Evolutionary conservation across 2,797 vertebrate species (phyloP), one percentile per base, ranked within the genome.

Genomic region (Poecilia velifera): DNA sequence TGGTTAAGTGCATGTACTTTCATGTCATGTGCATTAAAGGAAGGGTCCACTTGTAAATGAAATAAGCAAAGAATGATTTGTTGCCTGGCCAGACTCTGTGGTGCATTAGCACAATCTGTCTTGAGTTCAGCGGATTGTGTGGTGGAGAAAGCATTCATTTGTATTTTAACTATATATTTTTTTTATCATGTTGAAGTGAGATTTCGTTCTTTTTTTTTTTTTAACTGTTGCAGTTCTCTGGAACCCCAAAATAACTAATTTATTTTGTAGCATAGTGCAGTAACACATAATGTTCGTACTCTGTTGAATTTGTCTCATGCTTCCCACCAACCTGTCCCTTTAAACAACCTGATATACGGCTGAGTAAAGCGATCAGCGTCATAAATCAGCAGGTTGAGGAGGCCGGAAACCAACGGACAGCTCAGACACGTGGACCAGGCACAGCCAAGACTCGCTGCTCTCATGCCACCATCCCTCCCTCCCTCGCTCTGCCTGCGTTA

Each of bases 381-480:
- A 88, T 91, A 92, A 92, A 92, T 93, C 89, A 91, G 81, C 80
- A 74, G 72, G 68, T 62, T 66, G 76, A 81, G 86, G 85, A 81
- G 82, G 80, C 85, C 74, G 74, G 88, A 93, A 90, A 90, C 80
- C 82, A 78, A 88, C 90, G 79, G 90, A 91, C 88, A 90, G 88
- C 86, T 88, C 78, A 84, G 87, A 89, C 90, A 90, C 82, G 85
- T 91, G 92, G 87, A 89, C 81, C 84, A 88, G 84, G 89, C 78
- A 16, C 78, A 87, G 89, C 88, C 86, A 90, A 88, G 90, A 92
- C 88, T 86, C 89, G 80, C 88, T 90, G 87, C 84, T 87, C 85
- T 84, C 81, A 76, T 46, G 45, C 85, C 81, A 74, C 82, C 49
- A 75, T 74, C 68, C 76, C 76, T 71, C 68, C 75, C 79, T 71